A percentile compares a stretch with the other conserved stretches of the same genome.
Conservation (phyloP, 2,113 vertebrate genomes). For the Hyla sarda region DNA sequence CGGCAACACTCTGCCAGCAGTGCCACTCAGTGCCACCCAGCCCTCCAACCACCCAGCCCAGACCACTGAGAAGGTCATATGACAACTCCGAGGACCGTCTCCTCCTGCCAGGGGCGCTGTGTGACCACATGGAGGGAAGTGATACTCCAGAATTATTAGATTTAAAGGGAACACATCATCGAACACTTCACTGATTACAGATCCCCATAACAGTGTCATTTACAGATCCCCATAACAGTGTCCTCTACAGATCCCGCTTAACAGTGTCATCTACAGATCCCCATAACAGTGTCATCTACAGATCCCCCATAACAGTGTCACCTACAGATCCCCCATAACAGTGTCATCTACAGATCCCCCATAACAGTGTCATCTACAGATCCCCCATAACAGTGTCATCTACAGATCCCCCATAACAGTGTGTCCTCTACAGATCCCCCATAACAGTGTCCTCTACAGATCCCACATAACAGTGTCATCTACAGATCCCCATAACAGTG, state of each 20-base stretch:
- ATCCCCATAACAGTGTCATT: not conserved
- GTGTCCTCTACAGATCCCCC: not conserved
- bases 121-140: not conserved
- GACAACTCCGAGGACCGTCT: not conserved
- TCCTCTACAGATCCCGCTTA: not conserved
- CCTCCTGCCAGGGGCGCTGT: not conserved
- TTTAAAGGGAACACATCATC: not conserved
- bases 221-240: not conserved
- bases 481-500: not conserved
- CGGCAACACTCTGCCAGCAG: not conserved
- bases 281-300: not conserved
- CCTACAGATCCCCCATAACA: not conserved
- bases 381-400: not conserved
- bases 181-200: not conserved
- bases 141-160: not conserved
- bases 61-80: slow-evolving; percentile 4
- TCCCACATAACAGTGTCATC: not conserved
- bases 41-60: not conserved
- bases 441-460: not conserved
- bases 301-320: not conserved
- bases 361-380: not conserved
- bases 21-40: not conserved
- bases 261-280: not conserved
- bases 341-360: not conserved
- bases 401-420: not conserved